Evolutionary conservation across 2,888 invertebrate genomes (phyloP), one percentile per base, ranked within the genome.

Genomic region (Amiota communis): DNA sequence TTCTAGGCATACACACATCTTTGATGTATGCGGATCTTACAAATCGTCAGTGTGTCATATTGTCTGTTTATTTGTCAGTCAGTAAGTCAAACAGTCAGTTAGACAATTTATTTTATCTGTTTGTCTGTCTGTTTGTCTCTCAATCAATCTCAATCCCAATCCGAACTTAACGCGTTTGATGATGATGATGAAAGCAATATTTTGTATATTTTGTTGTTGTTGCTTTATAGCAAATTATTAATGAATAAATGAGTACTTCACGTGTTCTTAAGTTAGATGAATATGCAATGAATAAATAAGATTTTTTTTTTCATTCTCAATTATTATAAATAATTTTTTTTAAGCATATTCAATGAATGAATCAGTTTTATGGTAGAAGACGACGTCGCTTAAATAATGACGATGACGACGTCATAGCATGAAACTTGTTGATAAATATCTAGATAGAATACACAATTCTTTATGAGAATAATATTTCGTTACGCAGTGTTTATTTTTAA

Each of bases 171-270:
- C 59, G 10, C n/a, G 10, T 17, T 15, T 48, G 65, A 65, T 47
- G 63, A 23, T 47, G 63, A 23, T 36, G 36, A 11, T 63, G 46
- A n/a, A 1, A n/a, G 36, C 12, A n/a, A 36, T 46, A n/a, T n/a
- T n/a, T 53, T 53, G 53, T n/a, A n/a, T 53, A 53, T 53, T 8
- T 53, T n/a, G 8, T 53, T 12, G 20, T 49, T 11, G 12, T 8
- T 49, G 49, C 8, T 67, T 13, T 68, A n/a, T 23, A 23, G 12
- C 6, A 68, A 49, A 67, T 67, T 47, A 67, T 67, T 67, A 67
- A 67, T 67, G 67, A 67, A 53, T 23, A 51, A 68, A 68, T 68
- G 51, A 68, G 67, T 53, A 36, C 51, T 68, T 68, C 67, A 68
- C 67, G 67, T 51, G 67, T 65, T 48, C n/a, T 15, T 53, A 15